Base-by-base conservation (phyloP, 1,140 invertebrate genomes). In the Tetramorium parvispinum region DNA sequence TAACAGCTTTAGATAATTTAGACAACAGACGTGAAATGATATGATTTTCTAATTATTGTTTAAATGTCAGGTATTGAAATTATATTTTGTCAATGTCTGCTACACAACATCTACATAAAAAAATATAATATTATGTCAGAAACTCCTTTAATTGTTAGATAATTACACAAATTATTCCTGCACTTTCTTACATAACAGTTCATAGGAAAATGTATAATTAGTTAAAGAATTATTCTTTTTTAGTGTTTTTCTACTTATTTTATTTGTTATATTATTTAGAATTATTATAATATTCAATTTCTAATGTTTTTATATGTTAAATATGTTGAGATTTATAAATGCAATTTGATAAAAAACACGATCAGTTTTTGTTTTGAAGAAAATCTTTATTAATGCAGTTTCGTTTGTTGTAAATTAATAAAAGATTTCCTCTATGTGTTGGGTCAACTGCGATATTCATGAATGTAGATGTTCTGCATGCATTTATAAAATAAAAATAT, bases 271-370 rank as follows among this genome's bases (percentile, higher is more conserved):
- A n/a, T 79, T 79, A 66, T 66, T 24, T 32, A n/a, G 6, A 37
- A 37, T 32, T 32, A 18, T 65, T 16, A 37, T 13, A 11, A 51
- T 13, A n/a, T 27, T 32, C 51, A 53, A 16, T 16, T 66, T 53
- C 43, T 53, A 7, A 61, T 32, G 10, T 61, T 37, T n/a, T 40
- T 24, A 51, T 55, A 68, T n/a, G 16, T 81, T 21, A 11, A 40
- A 24, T 51, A 63, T 27, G 27, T 51, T 40, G 24, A 59, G 8
- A 43, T 43, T 81, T 73, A 71, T 82, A 61, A 51, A 82, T 76
- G 21, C 37, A 68, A 46, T 68, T n/a, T 68, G 2, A 68, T 11
- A 49, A 49, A 68, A 68, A 49, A 16, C 10, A 13, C 53, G 2
- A 79, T 51, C 37, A 1, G 32, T 68, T 32, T 66, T 53, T 66